A percentile compares a stretch with the other conserved stretches of the same genome.
Evolutionary conservation across 92 coral and sea anemone species (phyloP).

Genomic region (Epizoanthus rinbou): DNA sequence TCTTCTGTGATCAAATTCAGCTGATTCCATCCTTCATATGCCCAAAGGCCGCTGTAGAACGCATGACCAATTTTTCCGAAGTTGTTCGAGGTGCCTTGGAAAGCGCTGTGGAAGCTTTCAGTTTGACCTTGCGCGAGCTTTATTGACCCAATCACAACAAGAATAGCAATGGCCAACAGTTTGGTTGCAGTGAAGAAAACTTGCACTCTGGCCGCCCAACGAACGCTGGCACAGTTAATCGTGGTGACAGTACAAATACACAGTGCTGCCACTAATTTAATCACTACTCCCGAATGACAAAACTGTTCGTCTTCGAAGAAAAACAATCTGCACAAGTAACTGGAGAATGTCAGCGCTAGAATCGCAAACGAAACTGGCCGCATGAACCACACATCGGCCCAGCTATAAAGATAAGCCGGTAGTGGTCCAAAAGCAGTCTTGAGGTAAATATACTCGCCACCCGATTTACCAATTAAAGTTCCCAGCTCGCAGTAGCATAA

Average conservation of each 20-base stretch:
- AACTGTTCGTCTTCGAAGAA: constrained; percentile 22
- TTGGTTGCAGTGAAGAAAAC: constrained; percentile 55
- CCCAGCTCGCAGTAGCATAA: constrained; percentile 80
- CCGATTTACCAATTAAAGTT: constrained; percentile 72
- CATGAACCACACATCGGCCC: constrained; percentile 72
- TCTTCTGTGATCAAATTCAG: constrained; percentile 59
- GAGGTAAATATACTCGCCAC: constrained; percentile 75
- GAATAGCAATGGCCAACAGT: constrained; percentile 45
- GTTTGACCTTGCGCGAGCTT: constrained; percentile 48
- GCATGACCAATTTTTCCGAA: constrained; percentile 56
- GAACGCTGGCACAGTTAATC: constrained; percentile 53
- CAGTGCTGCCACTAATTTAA: constrained; percentile 52
- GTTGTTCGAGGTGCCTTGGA: constrained; percentile 35
- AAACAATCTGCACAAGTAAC: constrained; percentile 60
- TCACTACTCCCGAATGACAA: constrained; percentile 21
- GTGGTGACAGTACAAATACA: constrained; percentile 51
- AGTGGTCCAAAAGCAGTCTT: constrained; percentile 71
- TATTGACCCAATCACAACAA: constrained; percentile 41
- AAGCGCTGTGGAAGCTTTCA: constrained; percentile 14
- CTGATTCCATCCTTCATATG: constrained; percentile 63
- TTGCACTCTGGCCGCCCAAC: constrained; percentile 53
- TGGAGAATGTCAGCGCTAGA: constrained; percentile 63
- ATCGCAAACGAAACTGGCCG: constrained; percentile 77
- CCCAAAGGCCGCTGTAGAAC: constrained; percentile 63
- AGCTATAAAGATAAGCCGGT: constrained; percentile 68